Evolutionary conservation across 2,797 vertebrate genomes (phyloP).

Genomic region (Pipistrellus kuhlii): DNA sequence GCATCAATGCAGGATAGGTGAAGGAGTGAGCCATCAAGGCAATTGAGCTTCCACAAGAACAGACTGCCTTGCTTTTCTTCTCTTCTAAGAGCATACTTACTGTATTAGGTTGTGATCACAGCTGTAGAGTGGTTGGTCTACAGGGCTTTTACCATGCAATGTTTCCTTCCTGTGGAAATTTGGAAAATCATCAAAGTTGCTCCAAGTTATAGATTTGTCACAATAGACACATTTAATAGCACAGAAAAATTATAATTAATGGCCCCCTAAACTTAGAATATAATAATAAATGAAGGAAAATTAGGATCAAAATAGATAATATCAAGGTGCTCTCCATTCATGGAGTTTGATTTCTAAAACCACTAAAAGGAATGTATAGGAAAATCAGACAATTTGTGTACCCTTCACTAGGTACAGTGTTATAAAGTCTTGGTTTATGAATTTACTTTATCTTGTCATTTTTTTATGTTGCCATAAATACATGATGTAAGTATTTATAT

Average conservation of each 20-base stretch:
- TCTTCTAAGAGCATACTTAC: neutral
- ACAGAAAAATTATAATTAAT: neutral
- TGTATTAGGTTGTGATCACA: neutral
- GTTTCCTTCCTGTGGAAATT: neutral
- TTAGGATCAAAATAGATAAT: neutral
- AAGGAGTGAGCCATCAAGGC: neutral
- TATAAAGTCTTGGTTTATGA: conserved; percentile 16
- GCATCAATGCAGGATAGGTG: neutral
- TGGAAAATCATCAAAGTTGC: neutral
- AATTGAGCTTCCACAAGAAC: neutral
- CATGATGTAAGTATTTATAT: neutral
- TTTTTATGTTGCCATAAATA: neutral
- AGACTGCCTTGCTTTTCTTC: neutral
- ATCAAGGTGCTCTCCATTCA: neutral
- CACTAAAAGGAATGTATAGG: neutral
- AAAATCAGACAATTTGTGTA: neutral
- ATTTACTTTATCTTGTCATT: conserved; percentile 18
- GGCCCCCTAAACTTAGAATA: conserved; percentile 2
- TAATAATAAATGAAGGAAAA: neutral
- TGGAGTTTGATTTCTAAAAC: conserved; percentile 28
- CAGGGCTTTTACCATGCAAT: neutral
- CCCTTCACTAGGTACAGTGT: neutral
- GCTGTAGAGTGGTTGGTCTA: neutral
- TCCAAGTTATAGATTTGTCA: conserved; percentile 1
- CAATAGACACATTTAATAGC: neutral